Conservation (phyloP, 1,140 invertebrate genomes). For the Drosophila trapezifrons region DNA sequence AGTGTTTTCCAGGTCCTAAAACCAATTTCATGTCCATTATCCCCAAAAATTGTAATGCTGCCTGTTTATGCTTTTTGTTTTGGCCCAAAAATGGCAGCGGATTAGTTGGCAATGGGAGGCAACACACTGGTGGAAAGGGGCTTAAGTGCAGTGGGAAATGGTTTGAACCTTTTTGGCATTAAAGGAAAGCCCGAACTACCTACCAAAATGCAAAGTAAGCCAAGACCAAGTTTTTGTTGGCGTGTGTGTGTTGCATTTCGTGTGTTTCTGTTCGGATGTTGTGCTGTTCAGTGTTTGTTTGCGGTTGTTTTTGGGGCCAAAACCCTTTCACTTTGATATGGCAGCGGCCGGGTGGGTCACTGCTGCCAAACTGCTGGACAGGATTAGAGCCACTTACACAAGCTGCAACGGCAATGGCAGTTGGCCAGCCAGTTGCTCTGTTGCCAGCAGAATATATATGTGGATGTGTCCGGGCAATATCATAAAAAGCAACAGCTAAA, state of each 20-base stretch:
- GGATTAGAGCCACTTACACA: constrained; percentile 73
- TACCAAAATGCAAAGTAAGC: constrained; percentile 69
- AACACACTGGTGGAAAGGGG: constrained; percentile 21
- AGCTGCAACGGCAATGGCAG: constrained; percentile 22
- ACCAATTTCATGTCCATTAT: background rate
- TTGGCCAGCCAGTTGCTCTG: constrained; percentile 5
- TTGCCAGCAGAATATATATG: constrained; percentile 7
- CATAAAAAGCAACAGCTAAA: constrained; percentile 71
- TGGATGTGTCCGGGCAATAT: constrained; percentile 39
- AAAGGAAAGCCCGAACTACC: too few species aligned
- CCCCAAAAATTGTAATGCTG: constrained; percentile 13
- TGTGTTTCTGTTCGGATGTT: constrained; percentile 22
- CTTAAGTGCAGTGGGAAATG: constrained; percentile 12
- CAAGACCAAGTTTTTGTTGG: constrained; percentile 29
- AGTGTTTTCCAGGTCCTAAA: background rate
- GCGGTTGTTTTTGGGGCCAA: constrained; percentile 42
- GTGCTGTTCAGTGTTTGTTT: constrained; percentile 54
- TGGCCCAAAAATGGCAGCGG: constrained; percentile 50
- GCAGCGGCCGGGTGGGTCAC: constrained; percentile 60
- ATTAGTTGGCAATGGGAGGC: constrained; percentile 61
- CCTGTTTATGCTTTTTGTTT: constrained; percentile 44
- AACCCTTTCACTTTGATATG: constrained; percentile 78
- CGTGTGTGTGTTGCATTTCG: constrained; percentile 10
- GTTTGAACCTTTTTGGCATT: constrained; percentile 25
- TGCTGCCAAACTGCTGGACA: constrained; percentile 73